Evolutionary conservation across 2,888 invertebrate genomes (phyloP), one percentile per base, ranked within the genome.

Genomic region (Aleiodes testaceus): DNA sequence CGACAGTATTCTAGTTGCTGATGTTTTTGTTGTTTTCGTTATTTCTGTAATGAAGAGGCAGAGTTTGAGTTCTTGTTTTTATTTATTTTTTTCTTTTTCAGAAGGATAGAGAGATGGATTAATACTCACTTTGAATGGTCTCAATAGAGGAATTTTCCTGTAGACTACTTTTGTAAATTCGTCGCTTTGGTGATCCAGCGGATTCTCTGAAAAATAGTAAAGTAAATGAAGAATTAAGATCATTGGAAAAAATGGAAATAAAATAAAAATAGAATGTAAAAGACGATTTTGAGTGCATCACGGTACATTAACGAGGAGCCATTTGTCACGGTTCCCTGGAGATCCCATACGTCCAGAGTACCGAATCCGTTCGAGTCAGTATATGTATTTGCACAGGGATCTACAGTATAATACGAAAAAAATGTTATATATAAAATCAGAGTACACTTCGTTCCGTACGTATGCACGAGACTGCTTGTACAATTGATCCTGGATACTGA

Each of bases 101-200:
- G 0, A 22, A 16, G 18, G 20, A 30, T 36, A 36, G 64, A 36
- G 36, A 26, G 42, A 20, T 45, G 14, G 47, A 47, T 47, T 49
- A 18, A 36, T 70, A 71, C 71, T 71, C 45, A 89, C 89, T 88
- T 81, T 88, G 89, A 14, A 89, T 79, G 20, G 88, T 89, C 81
- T 89, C 89, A 73, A 88, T 87, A 11, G 88, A 87, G 5, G 87
- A 87, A 79, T 88, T 89, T 74, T 88, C 87, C 75, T 89, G 89
- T 42, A 89, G 85, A 44, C 88, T 86, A 74, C 88, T 88, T 74
- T 85, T 86, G 77, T 87, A 87, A 69, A 87, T 86, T 75, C 87
- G 84, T 79, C 89, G 85, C 81, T 89, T 90, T 9, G 93, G 93
- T 64, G 93, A 93, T 82, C 90, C 90, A 80, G 89, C 90, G 81